Conservation (phyloP, 2,888 invertebrate genomes). For the Drosophila flavopinicola region DNA sequence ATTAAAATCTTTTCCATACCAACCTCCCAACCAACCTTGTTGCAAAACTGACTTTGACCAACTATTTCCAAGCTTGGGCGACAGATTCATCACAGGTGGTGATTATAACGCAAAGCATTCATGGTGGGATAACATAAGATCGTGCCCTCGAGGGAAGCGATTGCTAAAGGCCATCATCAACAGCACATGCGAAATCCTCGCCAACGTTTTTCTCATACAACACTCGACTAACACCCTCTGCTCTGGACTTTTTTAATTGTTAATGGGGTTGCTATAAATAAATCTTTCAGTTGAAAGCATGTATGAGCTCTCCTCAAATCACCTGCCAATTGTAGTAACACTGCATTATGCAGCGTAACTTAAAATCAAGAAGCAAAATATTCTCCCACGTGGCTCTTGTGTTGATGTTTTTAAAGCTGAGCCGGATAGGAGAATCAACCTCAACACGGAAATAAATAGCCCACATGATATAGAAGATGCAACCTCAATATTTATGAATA, state of each 20-base stretch:
- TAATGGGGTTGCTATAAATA: not conserved
- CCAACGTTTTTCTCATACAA: not conserved
- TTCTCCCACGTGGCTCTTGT: no score
- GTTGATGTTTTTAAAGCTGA: no score
- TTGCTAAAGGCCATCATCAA: not conserved
- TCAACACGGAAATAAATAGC: no score
- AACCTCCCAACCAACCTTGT: not conserved
- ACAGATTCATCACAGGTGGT: no score
- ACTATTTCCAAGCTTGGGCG: not conserved
- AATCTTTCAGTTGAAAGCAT: slow-evolving; percentile 2
- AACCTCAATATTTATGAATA: no score
- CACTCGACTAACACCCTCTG: no score
- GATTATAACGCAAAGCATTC: not conserved
- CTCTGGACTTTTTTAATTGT: slow-evolving; percentile 2
- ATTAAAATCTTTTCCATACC: no score
- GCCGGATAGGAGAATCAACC: no score
- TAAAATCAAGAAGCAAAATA: no score
- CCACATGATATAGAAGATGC: no score
- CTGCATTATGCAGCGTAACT: no score
- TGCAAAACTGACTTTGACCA: not conserved
- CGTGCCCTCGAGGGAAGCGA: not conserved
- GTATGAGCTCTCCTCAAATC: slow-evolving; percentile 6
- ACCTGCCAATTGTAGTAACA: slow-evolving; percentile 1
- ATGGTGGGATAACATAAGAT: not conserved
- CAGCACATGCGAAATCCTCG: not conserved